These are phyloP conservation scores for Cryptus armator DNA, from an alignment of 2,888 invertebrate genomes.

Conservation along the genomic window DNA sequence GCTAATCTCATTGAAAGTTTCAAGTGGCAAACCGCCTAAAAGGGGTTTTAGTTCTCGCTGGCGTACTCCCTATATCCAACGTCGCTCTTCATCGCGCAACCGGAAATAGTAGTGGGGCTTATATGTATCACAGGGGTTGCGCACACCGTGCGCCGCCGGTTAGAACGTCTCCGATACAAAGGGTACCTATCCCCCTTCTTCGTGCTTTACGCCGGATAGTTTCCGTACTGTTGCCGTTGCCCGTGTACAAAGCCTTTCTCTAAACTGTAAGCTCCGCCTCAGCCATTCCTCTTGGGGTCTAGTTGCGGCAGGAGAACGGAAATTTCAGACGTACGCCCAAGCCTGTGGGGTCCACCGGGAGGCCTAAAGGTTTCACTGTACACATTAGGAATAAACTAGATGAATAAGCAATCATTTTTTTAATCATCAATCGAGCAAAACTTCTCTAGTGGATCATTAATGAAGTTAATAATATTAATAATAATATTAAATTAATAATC, in stretches of 20 bases:
- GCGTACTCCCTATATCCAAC: constrained; percentile 41
- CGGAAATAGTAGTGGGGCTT: constrained; percentile 58
- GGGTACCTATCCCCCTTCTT: constrained; percentile 10
- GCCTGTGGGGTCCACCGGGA: constrained; percentile 32
- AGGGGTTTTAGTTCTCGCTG: constrained; percentile 61
- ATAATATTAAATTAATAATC: no score
- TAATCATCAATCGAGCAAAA: background rate
- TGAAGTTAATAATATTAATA: background rate
- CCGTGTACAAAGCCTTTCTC: constrained; percentile 64
- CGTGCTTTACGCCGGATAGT: constrained; percentile 46
- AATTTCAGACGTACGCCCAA: constrained; percentile 60
- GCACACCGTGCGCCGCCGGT: constrained; percentile 45
- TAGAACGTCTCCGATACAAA: constrained; percentile 58
- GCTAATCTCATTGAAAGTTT: constrained; percentile 61
- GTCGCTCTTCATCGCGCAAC: constrained; percentile 32
- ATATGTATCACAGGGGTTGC: constrained; percentile 50
- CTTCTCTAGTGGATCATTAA: background rate
- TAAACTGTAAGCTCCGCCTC: constrained; percentile 67
- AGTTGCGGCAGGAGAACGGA: constrained; percentile 47
- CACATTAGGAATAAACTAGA: background rate
- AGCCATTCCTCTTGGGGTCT: constrained; percentile 64
- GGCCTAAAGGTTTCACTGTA: constrained; percentile 14
- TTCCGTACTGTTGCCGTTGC: constrained; percentile 55
- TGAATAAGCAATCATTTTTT: background rate
- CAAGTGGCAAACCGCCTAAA: constrained; percentile 58